These are phyloP conservation scores for Esox lucius DNA, from an alignment of 2,797 vertebrate species.

Conservation along the genomic window DNA sequence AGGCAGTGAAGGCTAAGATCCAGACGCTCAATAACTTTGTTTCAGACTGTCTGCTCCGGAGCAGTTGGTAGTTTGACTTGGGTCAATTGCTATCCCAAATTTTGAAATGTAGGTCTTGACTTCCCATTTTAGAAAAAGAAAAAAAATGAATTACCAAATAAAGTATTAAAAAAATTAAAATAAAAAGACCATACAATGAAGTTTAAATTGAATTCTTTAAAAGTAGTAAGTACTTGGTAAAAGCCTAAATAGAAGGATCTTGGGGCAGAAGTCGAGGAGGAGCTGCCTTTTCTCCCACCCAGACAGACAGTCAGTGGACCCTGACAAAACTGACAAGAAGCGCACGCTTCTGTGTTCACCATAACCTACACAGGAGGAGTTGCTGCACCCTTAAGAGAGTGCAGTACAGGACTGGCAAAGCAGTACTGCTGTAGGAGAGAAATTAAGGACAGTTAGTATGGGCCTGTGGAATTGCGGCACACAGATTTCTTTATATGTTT, in stretches of 20 bases:
- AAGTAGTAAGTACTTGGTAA: background rate
- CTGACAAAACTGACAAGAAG: conserved; percentile 81
- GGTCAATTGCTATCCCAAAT: conserved; percentile 1
- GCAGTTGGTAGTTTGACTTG: conserved; percentile 1
- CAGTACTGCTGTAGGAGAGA: conserved; percentile 99
- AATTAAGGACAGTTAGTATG: conserved; percentile 99
- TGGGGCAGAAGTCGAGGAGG: conserved; percentile 46
- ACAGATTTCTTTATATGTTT: conserved; percentile 85
- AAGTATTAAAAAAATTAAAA: background rate
- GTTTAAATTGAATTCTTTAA: conserved; percentile 8
- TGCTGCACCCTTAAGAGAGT: conserved; percentile 99
- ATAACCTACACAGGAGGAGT: conserved; percentile 99
- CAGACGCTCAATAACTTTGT: background rate
- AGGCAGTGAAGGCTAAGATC: background rate
- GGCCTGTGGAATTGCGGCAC: conserved; percentile 99
- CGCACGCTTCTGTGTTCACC: conserved; percentile 93
- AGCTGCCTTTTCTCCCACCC: conserved; percentile 59
- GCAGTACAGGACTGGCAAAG: conserved; percentile 99
- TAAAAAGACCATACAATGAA: conserved; percentile 17
- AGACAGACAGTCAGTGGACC: conserved; percentile 63
- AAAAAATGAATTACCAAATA: conserved; percentile 20
- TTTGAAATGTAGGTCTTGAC: conserved; percentile 39
- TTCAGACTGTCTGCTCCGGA: conserved; percentile 3
- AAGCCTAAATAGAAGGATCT: conserved; percentile 28
- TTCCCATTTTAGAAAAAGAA: conserved; percentile 33